Evolutionary conservation across 2,888 invertebrate species (phyloP), one percentile per base, ranked within the genome.

Genomic region (Campaea margaritaria): DNA sequence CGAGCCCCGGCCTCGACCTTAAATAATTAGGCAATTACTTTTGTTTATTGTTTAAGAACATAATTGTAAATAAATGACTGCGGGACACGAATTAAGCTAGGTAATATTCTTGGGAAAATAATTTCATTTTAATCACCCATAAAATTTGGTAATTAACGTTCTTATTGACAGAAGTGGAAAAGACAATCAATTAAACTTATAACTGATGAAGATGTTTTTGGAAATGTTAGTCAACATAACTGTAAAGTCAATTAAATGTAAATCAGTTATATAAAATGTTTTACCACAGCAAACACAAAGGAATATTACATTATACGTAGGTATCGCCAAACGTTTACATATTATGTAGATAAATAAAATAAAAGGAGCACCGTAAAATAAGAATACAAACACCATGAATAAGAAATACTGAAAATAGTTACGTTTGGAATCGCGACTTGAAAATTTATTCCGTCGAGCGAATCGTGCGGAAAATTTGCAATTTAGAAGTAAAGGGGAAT

Each of bases 381-480:
- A 70, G 72, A 74, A 77, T 76, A 78, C 70, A 70, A 76, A 75
- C 69, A 76, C 73, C 78, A 79, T 75, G 72, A 79, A 80, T 80
- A 81, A 79, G 76, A 79, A 82, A 84, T 80, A 79, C 78, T 78
- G 78, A 80, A 83, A 82, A 85, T 81, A 82, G 85, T 86, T 85
- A 80, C 82, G 81, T 83, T 68, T 78, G 79, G 81, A 80, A 80
- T 82, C 82, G 83, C 85, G 81, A 81, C 78, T 86, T 81, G 86
- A 86, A 89, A 91, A 91, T 91, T 83, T 91, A 91, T 90, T 87
- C 87, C 78, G 79, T 76, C 76, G 82, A 79, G 78, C 81, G 86
- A 90, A 91, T 92, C 91, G 91, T 87, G 91, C 83, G 88, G 90
- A 92, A 92, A 91, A 92, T 92, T 91, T 90, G 91, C 91, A 91